Evolutionary conservation across 1,140 invertebrate genomes (phyloP).

Genomic region (Archivesica marissinica): DNA sequence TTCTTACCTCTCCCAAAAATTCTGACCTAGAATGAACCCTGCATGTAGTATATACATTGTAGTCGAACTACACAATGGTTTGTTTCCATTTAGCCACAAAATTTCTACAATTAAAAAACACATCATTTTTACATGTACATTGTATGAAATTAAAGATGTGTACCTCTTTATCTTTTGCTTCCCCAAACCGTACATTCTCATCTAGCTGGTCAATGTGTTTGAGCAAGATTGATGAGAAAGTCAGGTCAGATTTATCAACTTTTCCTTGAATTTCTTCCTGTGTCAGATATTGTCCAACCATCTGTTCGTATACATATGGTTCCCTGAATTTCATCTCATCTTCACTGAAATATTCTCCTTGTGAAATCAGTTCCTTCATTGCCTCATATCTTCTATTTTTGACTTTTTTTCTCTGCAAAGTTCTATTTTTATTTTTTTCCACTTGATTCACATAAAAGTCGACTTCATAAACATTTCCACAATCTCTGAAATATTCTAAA

Average conservation of each 20-base stretch:
- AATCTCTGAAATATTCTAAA: slow-evolving; percentile 87
- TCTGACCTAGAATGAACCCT: no score
- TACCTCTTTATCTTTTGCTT: slow-evolving; percentile 87
- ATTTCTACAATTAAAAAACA: no score
- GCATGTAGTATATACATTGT: no score
- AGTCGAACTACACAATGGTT: no score
- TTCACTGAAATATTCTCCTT: slow-evolving; percentile 94
- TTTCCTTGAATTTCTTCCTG: slow-evolving; percentile 88
- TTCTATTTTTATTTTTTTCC: slow-evolving; percentile 78
- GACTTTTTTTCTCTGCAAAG: slow-evolving; percentile 85
- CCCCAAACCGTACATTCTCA: slow-evolving; percentile 87
- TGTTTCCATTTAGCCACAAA: no score
- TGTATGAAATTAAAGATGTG: no score
- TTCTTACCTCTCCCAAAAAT: no score
- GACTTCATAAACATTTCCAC: slow-evolving; percentile 86
- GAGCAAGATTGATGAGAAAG: slow-evolving; percentile 84
- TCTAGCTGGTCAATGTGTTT: slow-evolving; percentile 86
- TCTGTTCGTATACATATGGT: slow-evolving; percentile 94
- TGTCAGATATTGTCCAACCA: slow-evolving; percentile 93
- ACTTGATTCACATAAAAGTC: slow-evolving; percentile 87
- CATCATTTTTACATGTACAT: no score
- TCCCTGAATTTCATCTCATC: slow-evolving; percentile 96
- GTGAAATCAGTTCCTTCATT: slow-evolving; percentile 89
- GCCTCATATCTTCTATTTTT: slow-evolving; percentile 94
- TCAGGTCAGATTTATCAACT: slow-evolving; percentile 78